A percentile compares a stretch with the other conserved stretches of the same genome.
phyloP scores from a whole-genome alignment of 2,113 vertebrate species.

The Microtus montanus region DNA sequence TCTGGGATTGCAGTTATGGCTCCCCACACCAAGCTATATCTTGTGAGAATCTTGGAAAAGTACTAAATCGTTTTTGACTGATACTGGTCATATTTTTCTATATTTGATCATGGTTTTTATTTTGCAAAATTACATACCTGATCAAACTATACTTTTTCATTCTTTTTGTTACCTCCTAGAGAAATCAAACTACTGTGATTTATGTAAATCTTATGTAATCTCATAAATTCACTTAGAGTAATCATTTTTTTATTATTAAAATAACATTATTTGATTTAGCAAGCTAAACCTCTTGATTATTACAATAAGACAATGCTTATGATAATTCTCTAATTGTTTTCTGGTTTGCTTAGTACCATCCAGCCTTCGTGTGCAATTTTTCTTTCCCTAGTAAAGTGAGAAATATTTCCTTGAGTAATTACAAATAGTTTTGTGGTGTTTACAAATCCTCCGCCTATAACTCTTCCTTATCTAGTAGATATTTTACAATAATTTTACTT shows the following conservation, averaged over 20 bases:
- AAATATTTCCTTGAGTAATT: constrained; percentile 47
- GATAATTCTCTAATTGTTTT: background rate
- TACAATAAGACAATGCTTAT: background rate
- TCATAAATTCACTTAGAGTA: constrained; percentile 1
- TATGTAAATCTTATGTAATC: background rate
- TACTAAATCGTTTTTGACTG: constrained; percentile 22
- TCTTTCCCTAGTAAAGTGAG: constrained; percentile 3
- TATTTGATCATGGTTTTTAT: constrained; percentile 45
- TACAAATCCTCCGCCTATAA: constrained; percentile 28
- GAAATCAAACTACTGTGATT: background rate
- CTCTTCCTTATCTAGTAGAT: constrained; percentile 21
- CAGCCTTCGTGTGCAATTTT: background rate
- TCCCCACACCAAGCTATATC: background rate
- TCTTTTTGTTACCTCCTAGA: constrained; percentile 15
- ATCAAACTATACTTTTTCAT: constrained; percentile 17
- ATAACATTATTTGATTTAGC: constrained; percentile 24
- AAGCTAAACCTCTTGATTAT: constrained; percentile 2
- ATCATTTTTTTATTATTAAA: constrained; percentile 16
- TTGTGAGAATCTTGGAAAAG: constrained; percentile 29
- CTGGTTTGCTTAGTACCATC: background rate
- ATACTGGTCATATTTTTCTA: background rate
- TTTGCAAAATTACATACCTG: constrained; percentile 24
- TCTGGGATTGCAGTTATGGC: background rate
- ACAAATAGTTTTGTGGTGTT: constrained; percentile 37
- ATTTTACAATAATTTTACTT: constrained; percentile 62